These are phyloP conservation scores for Diarsia mendica DNA, from an alignment of 2,888 invertebrate genomes.

Conservation along the genomic window DNA sequence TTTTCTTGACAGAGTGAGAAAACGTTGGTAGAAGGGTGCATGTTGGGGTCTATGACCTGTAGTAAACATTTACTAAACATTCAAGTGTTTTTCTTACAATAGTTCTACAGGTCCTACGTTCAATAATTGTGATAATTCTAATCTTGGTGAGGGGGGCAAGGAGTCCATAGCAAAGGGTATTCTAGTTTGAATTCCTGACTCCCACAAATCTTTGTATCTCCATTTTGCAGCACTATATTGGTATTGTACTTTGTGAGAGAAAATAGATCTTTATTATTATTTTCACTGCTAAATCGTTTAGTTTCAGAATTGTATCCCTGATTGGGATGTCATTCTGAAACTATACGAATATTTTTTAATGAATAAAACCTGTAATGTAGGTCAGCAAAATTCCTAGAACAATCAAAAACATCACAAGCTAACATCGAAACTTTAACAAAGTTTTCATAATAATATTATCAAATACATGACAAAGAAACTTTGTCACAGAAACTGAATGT, in stretches of 20 bases:
- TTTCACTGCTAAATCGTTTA: background rate
- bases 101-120: no score
- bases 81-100: background rate
- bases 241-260: no score
- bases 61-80: background rate
- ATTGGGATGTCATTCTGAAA: no score
- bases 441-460: constrained; percentile 4
- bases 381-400: background rate
- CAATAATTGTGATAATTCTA: no score
- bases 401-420: constrained; percentile 5
- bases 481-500: constrained; percentile 13
- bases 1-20: background rate
- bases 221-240: no score
- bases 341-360: background rate
- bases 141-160: no score
- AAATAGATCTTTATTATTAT: no score
- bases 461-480: constrained; percentile 20
- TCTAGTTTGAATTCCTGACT: no score
- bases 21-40: background rate
- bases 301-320: no score
- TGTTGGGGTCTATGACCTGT: background rate
- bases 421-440: background rate
- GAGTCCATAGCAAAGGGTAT: no score
- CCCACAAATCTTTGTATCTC: no score
- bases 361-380: background rate